phyloP scores from a whole-genome alignment of 2,113 vertebrate genomes.

The Genyomyrus donnyi region DNA sequence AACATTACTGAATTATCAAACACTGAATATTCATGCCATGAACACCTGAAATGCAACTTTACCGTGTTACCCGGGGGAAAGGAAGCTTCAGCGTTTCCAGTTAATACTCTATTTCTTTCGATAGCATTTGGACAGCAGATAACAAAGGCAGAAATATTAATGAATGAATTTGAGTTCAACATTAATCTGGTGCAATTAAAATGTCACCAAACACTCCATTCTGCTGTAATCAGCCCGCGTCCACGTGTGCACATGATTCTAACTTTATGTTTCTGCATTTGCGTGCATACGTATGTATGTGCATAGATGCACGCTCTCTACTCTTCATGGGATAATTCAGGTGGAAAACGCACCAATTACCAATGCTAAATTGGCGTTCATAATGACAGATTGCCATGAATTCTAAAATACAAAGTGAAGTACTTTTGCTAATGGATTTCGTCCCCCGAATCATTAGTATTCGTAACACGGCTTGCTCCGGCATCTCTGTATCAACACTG shows the following conservation, averaged over 20 bases:
- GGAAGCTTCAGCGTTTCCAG: neutral
- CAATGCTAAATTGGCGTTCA: conserved; percentile 1
- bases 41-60: neutral
- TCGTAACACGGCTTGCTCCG: neutral
- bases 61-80: neutral
- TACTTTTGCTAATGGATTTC: conserved; percentile 9
- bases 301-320: neutral
- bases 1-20: neutral
- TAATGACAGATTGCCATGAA: conserved; percentile 16
- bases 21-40: neutral
- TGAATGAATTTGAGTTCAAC: neutral
- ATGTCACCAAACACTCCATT: neutral
- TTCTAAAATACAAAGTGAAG: conserved; percentile 11
- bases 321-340: conserved; percentile 1
- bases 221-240: neutral
- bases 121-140: neutral
- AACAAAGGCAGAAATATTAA: neutral
- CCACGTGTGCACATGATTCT: neutral
- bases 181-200: neutral
- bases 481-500: neutral
- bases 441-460: conserved; percentile 1
- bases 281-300: neutral
- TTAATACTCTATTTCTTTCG: neutral
- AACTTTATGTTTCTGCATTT: neutral
- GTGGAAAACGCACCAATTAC: conserved; percentile 13